These are phyloP conservation scores for Remorina albescens DNA, from an alignment of 2,797 vertebrate species.

Conservation along the genomic window DNA sequence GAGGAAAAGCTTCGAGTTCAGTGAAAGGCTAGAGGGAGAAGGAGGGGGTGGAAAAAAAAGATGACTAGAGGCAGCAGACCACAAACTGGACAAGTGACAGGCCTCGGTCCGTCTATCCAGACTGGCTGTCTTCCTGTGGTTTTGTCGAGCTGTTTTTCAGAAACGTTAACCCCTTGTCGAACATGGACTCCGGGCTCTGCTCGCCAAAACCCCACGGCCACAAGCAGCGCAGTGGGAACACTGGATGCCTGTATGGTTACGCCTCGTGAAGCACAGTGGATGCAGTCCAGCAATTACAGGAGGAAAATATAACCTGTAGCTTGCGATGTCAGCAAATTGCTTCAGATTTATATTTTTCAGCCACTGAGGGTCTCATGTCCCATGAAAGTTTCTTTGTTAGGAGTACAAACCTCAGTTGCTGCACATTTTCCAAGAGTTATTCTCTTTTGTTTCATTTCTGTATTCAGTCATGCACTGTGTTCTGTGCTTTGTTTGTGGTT, in stretches of 20 bases:
- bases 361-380: not conserved
- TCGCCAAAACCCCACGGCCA: slow-evolving; percentile 63
- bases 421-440: slow-evolving; percentile 1
- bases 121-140: slow-evolving; percentile 83
- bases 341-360: slow-evolving; percentile 50
- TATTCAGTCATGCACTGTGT: slow-evolving; percentile 29
- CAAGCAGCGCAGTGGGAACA: slow-evolving; percentile 58
- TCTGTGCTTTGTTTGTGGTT: slow-evolving; percentile 40
- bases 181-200: slow-evolving; percentile 56
- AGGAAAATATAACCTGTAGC: slow-evolving; percentile 48
- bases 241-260: slow-evolving; percentile 58
- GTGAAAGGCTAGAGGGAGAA: slow-evolving; percentile 52
- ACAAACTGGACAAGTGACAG: slow-evolving; percentile 78
- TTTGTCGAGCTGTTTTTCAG: slow-evolving; percentile 70
- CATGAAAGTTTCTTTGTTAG: slow-evolving; percentile 47
- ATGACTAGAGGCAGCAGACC: slow-evolving; percentile 58
- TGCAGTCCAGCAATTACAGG: slow-evolving; percentile 58
- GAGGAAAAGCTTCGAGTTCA: slow-evolving; percentile 71
- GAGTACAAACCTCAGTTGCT: slow-evolving; percentile 21
- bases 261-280: slow-evolving; percentile 56
- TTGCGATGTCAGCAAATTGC: slow-evolving; percentile 60
- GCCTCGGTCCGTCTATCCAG: slow-evolving; percentile 71
- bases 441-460: slow-evolving; percentile 32
- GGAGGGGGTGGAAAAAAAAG: slow-evolving; percentile 47
- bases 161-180: slow-evolving; percentile 83